phyloP scores from a whole-genome alignment of 1,140 invertebrate genomes.

The Cylas formicarius region DNA sequence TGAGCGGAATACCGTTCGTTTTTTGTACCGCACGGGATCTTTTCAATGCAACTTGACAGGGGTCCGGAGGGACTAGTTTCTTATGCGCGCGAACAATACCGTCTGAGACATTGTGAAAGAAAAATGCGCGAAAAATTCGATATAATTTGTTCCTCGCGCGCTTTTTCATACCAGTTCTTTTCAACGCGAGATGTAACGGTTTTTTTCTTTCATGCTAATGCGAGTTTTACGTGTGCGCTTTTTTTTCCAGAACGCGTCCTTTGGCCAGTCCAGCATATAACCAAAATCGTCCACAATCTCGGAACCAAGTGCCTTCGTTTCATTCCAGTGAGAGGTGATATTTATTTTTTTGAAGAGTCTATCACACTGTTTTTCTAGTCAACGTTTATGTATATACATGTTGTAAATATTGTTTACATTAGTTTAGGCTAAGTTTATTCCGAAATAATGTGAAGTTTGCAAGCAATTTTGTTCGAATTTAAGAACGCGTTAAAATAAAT shows the following conservation, averaged over 20 bases:
- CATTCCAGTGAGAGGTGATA: constrained; percentile 36
- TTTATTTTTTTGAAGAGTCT: constrained; percentile 31
- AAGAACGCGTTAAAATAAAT: no score
- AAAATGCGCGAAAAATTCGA: constrained; percentile 21
- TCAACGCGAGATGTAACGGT: constrained; percentile 17
- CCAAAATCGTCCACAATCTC: constrained; percentile 15
- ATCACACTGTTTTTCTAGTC: constrained; percentile 38
- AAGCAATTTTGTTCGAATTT: no score
- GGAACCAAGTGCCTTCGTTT: constrained; percentile 35
- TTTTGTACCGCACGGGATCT: constrained; percentile 25
- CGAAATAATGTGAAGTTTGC: no score
- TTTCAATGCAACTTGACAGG: constrained; percentile 28
- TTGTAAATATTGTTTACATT: constrained; percentile 36
- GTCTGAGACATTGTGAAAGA: constrained; percentile 31
- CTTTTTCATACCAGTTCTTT: constrained; percentile 9
- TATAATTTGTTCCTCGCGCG: constrained; percentile 9
- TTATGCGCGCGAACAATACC: constrained; percentile 29
- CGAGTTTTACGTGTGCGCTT: constrained; percentile 2
- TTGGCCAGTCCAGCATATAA: constrained; percentile 28
- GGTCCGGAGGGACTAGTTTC: constrained; percentile 27
- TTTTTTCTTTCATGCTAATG: constrained; percentile 6
- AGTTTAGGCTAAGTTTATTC: no score
- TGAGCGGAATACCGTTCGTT: constrained; percentile 26
- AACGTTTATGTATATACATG: constrained; percentile 32
- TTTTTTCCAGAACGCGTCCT: constrained; percentile 15